Percentiles rank a stretch among this genome's conserved stretches.
phyloP scores from a whole-genome alignment of 2,113 vertebrate species.

The Hypomesus transpacificus region DNA sequence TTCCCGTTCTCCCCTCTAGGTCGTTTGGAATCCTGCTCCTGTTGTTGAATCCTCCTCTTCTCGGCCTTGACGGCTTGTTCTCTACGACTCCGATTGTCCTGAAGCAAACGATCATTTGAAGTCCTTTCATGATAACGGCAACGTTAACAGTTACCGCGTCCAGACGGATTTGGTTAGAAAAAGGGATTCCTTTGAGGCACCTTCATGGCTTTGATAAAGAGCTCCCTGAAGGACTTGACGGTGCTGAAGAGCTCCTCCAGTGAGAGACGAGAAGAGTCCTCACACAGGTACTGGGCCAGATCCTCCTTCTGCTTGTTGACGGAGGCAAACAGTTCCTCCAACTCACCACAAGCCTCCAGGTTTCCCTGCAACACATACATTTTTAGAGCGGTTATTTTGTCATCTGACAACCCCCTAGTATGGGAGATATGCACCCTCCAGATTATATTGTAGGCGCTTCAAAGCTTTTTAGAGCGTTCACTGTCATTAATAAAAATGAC shows the following conservation, averaged over 20 bases:
- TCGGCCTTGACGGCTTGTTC: conserved; percentile 81
- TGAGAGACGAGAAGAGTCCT: conserved; percentile 78
- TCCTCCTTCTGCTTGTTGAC: conserved; percentile 72
- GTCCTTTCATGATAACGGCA: no score
- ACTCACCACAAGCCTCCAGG: conserved; percentile 61
- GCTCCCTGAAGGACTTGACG: conserved; percentile 83
- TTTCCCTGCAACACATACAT: conserved; percentile 64
- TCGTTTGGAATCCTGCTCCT: conserved; percentile 77
- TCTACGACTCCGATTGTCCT: conserved; percentile 84
- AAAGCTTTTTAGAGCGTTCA: background rate
- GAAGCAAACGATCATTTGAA: conserved; percentile 2
- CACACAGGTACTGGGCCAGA: conserved; percentile 84
- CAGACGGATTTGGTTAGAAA: no score
- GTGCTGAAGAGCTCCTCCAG: conserved; percentile 81
- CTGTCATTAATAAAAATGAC: background rate
- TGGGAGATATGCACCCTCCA: no score
- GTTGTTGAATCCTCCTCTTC: conserved; percentile 79
- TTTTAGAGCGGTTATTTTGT: background rate
- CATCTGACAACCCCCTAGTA: background rate
- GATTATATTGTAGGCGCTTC: background rate
- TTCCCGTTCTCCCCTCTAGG: conserved; percentile 78
- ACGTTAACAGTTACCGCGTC: no score
- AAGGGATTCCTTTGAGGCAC: conserved; percentile 51
- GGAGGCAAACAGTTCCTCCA: conserved; percentile 72
- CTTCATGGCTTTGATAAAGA: conserved; percentile 81